Conservation (phyloP, 2,797 vertebrate species). For the Peromyscus aztecus region DNA sequence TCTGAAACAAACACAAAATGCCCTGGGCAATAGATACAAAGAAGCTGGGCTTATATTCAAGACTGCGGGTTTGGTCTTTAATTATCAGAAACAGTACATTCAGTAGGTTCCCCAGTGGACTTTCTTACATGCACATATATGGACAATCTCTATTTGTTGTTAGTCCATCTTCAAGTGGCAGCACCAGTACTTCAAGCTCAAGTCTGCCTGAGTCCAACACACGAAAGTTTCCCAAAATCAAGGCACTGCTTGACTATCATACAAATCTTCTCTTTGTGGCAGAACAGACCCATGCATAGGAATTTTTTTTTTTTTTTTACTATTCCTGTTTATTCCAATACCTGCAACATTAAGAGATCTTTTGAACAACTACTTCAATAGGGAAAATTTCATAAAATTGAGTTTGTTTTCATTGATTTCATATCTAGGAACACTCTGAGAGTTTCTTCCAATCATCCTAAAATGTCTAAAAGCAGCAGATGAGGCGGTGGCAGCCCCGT, state of each 20-base stretch:
- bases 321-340: conserved; percentile 33
- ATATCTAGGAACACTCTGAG: conserved; percentile 40
- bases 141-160: not conserved
- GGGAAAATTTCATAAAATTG: conserved; percentile 32
- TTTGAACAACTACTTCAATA: conserved; percentile 40
- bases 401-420: conserved; percentile 39
- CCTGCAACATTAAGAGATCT: not conserved
- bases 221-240: not conserved
- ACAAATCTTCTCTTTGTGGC: not conserved
- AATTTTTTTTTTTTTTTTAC: not conserved
- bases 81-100: not conserved
- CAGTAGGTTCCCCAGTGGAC: not conserved
- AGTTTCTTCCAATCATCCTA: conserved; percentile 45
- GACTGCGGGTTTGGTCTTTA: not conserved
- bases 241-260: not conserved
- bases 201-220: not conserved
- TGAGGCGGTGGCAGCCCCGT: not conserved
- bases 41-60: not conserved
- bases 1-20: not conserved
- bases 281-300: not conserved
- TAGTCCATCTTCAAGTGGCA: not conserved
- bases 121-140: not conserved
- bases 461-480: not conserved
- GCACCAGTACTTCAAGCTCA: not conserved
- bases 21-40: not conserved